These are phyloP conservation scores for Sardinella longiceps DNA, from an alignment of 2,797 vertebrate species.

Conservation along the genomic window DNA sequence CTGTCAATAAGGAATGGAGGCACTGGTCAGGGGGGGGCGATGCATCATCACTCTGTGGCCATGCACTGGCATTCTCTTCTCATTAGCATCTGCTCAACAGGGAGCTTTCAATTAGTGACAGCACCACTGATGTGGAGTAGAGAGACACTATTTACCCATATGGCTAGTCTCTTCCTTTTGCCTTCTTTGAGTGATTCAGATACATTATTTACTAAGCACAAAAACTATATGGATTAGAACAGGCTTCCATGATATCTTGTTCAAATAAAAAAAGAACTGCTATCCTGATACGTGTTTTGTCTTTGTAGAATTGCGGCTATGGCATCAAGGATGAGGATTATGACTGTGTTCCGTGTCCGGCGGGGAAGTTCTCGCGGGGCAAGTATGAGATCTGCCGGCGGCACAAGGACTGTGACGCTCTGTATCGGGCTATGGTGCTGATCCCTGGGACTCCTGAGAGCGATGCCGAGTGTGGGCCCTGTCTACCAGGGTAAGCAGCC, in stretches of 20 bases:
- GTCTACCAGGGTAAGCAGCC: conserved; percentile 85
- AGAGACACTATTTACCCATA: neutral
- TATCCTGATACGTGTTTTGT: conserved; percentile 30
- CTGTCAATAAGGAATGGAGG: neutral
- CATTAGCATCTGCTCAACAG: neutral
- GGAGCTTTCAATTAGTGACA: neutral
- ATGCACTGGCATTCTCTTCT: neutral
- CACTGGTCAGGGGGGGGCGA: neutral
- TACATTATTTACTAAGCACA: neutral
- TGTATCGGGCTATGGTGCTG: conserved; percentile 89
- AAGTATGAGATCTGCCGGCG: conserved; percentile 95
- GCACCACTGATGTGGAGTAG: neutral
- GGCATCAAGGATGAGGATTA: conserved; percentile 93
- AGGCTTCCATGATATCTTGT: neutral
- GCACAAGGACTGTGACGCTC: conserved; percentile 93
- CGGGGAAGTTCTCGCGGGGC: conserved; percentile 94
- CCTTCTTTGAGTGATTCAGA: neutral
- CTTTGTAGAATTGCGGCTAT: conserved; percentile 86
- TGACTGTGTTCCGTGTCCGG: conserved; percentile 83
- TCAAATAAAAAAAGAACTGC: neutral
- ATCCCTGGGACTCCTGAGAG: conserved; percentile 86
- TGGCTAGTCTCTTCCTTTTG: neutral
- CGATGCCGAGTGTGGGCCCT: conserved; percentile 94
- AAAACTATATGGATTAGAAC: neutral
- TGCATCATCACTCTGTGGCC: neutral